Evolutionary conservation across 64 coral and sea anemone species (phyloP).

Genomic region (Stylophora pistillata): DNA sequence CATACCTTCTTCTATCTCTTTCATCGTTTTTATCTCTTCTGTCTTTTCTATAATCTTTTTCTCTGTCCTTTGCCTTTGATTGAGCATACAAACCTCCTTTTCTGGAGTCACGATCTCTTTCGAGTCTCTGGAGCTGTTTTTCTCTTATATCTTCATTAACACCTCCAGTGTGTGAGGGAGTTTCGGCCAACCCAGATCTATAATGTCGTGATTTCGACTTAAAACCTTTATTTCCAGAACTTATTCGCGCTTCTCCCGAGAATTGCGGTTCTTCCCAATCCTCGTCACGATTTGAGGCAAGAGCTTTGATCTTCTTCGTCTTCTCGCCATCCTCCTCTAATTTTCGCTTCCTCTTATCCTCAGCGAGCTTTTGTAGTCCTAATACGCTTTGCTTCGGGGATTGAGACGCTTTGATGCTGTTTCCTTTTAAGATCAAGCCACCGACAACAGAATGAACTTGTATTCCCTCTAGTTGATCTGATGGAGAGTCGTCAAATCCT

Average conservation of each 20-base stretch:
- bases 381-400: conserved; percentile 69
- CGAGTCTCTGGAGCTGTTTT: conserved; percentile 82
- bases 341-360: conserved; percentile 91
- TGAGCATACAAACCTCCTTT: conserved; percentile 92
- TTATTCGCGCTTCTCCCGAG: conserved; percentile 16
- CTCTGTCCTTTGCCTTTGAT: conserved; percentile 38
- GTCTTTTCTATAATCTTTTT: conserved; percentile 38
- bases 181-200: conserved; percentile 80
- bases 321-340: conserved; percentile 42
- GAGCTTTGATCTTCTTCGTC: conserved; percentile 63
- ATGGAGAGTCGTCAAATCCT: conserved; percentile 61
- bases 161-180: conserved; percentile 91
- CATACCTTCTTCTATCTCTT: conserved; percentile 29
- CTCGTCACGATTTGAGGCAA: conserved; percentile 9
- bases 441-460: conserved; percentile 63
- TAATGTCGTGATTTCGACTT: conserved; percentile 80
- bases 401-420: conserved; percentile 63
- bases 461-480: conserved; percentile 82
- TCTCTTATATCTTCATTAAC: conserved; percentile 86
- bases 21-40: conserved; percentile 34
- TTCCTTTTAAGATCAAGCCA: conserved; percentile 69
- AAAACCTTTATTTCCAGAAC: conserved; percentile 41
- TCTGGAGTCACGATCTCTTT: conserved; percentile 80
- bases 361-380: conserved; percentile 86
- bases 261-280: conserved; percentile 37